These are phyloP conservation scores for Calephelis nemesis DNA, from an alignment of 1,140 invertebrate species.

Conservation along the genomic window DNA sequence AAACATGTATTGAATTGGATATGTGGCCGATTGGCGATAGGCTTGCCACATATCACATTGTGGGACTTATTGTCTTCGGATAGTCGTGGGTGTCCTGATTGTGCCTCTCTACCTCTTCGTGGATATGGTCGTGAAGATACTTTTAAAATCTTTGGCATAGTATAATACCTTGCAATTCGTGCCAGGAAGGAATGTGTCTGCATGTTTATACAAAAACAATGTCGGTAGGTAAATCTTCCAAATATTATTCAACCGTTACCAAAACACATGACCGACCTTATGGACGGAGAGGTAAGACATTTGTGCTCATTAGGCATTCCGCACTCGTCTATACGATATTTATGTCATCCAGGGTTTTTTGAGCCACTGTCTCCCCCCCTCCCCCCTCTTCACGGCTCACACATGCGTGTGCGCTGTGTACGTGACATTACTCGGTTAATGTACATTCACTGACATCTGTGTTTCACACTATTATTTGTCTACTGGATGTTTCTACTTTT, in stretches of 20 bases:
- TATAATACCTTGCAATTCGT: too few species aligned
- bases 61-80: too few species aligned
- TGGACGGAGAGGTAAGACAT: slow-evolving; percentile 25
- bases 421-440: slow-evolving; percentile 11
- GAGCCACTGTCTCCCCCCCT: slow-evolving; percentile 25
- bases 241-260: slow-evolving; percentile 11
- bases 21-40: too few species aligned
- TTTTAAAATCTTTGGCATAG: too few species aligned
- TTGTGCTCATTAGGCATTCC: slow-evolving; percentile 62
- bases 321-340: slow-evolving; percentile 69
- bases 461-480: too few species aligned
- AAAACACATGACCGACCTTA: not conserved
- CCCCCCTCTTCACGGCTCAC: not conserved
- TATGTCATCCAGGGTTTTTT: slow-evolving; percentile 62
- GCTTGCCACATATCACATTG: too few species aligned
- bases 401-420: not conserved
- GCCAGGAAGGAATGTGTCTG: too few species aligned
- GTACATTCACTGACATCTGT: not conserved
- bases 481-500: too few species aligned
- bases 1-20: too few species aligned
- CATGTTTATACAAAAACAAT: not conserved
- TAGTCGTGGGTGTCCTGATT: too few species aligned
- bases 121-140: too few species aligned
- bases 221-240: not conserved
- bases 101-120: too few species aligned